These are phyloP conservation scores for Platyscapa corneri DNA, from an alignment of 1,140 invertebrate genomes.

Conservation along the genomic window DNA sequence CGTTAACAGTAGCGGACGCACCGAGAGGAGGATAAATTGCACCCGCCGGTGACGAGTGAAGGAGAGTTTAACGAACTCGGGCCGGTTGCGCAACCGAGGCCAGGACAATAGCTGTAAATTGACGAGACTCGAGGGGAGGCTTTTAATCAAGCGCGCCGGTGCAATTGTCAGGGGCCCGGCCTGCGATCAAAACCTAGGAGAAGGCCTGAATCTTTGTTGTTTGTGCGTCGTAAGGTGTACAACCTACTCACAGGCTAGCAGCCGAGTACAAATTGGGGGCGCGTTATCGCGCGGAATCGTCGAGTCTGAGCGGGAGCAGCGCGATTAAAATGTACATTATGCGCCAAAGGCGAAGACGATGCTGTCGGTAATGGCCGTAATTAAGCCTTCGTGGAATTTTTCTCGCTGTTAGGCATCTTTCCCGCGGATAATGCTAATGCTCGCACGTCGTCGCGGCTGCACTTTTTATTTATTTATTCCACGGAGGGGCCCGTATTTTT, in stretches of 20 bases:
- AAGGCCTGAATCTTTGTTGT: background rate
- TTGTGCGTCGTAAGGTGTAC: background rate
- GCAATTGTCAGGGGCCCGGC: too few relatives aligned
- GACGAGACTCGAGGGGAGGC: too few relatives aligned
- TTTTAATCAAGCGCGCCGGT: too few relatives aligned
- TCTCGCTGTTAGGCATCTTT: background rate
- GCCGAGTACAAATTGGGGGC: background rate
- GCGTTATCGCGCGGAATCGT: background rate
- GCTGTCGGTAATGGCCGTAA: background rate
- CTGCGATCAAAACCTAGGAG: background rate
- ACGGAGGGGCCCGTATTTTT: background rate
- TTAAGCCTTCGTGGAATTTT: background rate
- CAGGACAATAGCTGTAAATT: too few relatives aligned
- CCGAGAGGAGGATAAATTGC: background rate
- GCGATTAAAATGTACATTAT: conserved; percentile 15
- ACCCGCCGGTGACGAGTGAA: background rate
- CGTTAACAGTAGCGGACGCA: background rate
- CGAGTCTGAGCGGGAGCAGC: background rate
- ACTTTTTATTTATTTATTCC: background rate
- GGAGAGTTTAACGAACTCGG: background rate
- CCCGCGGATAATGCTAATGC: background rate
- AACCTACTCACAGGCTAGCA: background rate
- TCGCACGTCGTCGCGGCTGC: background rate
- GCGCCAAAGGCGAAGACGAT: background rate
- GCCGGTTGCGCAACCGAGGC: background rate